phyloP scores from a whole-genome alignment of 2,797 vertebrate species.

The Phyllotis vaccarum region DNA sequence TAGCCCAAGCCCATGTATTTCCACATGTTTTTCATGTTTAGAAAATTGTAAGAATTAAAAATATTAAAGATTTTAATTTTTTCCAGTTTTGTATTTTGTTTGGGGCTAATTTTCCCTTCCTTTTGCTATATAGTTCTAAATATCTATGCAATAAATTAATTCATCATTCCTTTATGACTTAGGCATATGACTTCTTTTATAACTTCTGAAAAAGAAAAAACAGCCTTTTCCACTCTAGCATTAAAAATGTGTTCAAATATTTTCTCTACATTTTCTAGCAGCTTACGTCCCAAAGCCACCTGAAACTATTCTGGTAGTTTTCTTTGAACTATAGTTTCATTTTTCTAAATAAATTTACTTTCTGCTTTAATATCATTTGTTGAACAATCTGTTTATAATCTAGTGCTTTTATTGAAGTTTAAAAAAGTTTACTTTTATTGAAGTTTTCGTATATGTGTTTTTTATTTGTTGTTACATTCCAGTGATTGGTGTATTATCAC shows the following conservation, averaged over 20 bases:
- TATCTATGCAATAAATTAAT: background rate
- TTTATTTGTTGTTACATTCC: background rate
- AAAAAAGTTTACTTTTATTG: constrained; percentile 8
- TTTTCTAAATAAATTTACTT: background rate
- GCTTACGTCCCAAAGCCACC: background rate
- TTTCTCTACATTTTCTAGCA: background rate
- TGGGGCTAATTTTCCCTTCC: background rate
- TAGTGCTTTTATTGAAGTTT: background rate
- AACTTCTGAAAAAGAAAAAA: background rate
- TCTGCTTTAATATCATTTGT: background rate
- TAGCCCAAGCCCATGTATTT: background rate
- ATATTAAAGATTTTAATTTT: background rate
- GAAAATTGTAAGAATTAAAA: background rate
- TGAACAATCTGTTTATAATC: background rate
- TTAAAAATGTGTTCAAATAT: background rate
- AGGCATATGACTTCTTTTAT: too few relatives aligned
- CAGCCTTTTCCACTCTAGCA: background rate
- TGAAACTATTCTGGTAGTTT: background rate
- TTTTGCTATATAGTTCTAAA: background rate
- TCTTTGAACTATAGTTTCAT: background rate
- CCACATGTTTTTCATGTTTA: background rate
- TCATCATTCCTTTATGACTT: background rate
- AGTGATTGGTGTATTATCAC: background rate
- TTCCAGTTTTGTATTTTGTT: background rate
- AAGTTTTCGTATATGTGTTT: background rate